Base-by-base conservation (phyloP, 2,888 invertebrate species). In the Lasioglossum oenotherae region DNA sequence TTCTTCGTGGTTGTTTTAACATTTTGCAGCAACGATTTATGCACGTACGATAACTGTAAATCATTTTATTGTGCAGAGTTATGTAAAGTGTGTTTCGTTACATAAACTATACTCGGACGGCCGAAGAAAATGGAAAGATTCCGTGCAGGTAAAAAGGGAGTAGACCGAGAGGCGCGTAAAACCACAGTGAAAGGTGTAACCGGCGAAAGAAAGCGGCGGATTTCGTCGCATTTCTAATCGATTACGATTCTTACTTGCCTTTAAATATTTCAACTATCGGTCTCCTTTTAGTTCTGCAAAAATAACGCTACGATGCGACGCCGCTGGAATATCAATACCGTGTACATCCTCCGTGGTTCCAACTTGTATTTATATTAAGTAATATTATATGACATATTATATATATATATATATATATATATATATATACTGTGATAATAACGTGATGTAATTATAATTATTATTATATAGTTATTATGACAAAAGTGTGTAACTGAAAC, bases 201-300 rank as follows among this genome's bases (percentile, higher is more conserved):
- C 44, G 64, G 1, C 57, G 46, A 57, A 78, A 84, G 84, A 79
- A 84, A 85, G 60, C 84, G 16, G 44, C 27, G 60, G 75, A 77
- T 84, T 84, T 84, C 57, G 78, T 83, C 78, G 74, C 38, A 71
- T 69, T 49, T 75, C 85, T 53, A 76, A 85, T 85, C 85, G 85
- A 85, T 85, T 64, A 73, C 74, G 72, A 84, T 84, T 69, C 64
- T 46, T 75, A 75, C 72, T 49, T 35, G 35, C 38, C 60, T 14
- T n/a, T 72, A 57, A 78, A 84, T 84, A 75, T 78, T 84, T 84
- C 78, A 84, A 64, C 72, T 72, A 72, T 75, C 49, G 53, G 71
- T 60, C 78, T 49, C n/a, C 44, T 57, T 84, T 67, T 49, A 27
- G 53, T 16, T 41, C 44, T 10, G 38, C 57, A 69, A 69, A 83